Base-by-base conservation (phyloP, 2,113 vertebrate genomes). In the Hystrix cristata region DNA sequence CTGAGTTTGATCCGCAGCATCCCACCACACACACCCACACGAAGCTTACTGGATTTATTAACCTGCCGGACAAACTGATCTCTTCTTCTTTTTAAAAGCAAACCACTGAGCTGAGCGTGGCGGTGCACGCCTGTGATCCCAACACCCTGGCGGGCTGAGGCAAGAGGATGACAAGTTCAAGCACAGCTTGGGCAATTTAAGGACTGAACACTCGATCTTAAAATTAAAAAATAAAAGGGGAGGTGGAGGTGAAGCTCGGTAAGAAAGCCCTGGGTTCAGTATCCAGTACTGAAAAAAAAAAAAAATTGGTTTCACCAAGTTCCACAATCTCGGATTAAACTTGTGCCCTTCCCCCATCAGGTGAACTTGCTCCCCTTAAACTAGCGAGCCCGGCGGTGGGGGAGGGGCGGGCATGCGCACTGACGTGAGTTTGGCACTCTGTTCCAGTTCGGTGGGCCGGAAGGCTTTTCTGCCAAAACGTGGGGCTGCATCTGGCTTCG, bases 341-440 rank as follows among this genome's bases (percentile, higher is more conserved):
- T 6, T 55, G 76, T 18, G 1, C 7, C 46, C 18, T 62, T 43
- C 27, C 12, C 16, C 8, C 29, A 51, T 48, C 34, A 0, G 27
- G 46, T 34, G 43, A 65, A 79, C 14, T 19, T 62, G 64, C 19
- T 74, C 43, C 13, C 43, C n/a, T 27, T 55, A 38, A 79, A 43
- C 31, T 11, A 57, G 51, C 15, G 31, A 21, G 14, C 55, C 10
- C 43, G 38, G 11, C 51, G 31, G 1, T 34, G 60, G 25, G 14
- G 64, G 21, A 13, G 19, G 31, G 3, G 6, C 1, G 1, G 55
- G 46, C n/a, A 5, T 43, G 48, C 59, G 31, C 23, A 43, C 5
- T 7, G 15, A 1, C 29, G 4, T 0, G 7, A 15, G 29, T 23
- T 23, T 76, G 0, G 1, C 53, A 19, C 19, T 43, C 19, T 13